Evolutionary conservation across 2,113 vertebrate species (phyloP), one percentile per base, ranked within the genome.

Genomic region (Synchiropus splendidus): DNA sequence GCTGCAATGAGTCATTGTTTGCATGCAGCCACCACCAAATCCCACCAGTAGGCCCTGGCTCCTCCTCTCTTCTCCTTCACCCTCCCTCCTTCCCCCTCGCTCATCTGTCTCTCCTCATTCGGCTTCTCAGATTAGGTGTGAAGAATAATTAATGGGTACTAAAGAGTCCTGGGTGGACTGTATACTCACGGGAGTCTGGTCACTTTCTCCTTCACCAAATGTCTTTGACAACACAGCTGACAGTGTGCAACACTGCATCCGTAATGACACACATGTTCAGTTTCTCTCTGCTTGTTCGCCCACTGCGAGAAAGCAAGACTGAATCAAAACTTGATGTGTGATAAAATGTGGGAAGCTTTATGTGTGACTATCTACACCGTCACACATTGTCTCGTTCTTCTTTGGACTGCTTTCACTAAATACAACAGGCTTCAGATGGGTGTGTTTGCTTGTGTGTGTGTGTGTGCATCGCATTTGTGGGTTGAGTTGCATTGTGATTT

Each of bases 91-190:
- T 13, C 43, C 58, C 42, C 44, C 49, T 35, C 64, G 53, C 68
- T 70, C 66, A 61, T 72, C 71, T 69, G 56, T 61, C 54, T 69
- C 63, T 72, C 52, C 55, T 67, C 51, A 48, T 48, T 58, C 61
- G 71, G 37, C 48, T 67, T 76, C 73, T 78, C 77, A 62, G 68
- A 74, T 77, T 70, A 83, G 67, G 77, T 77, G 79, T 67, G 71
- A 81, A 72, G 79, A 83, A 80, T 81, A 77, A 81, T 81, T 83
- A 79, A 65, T 72, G 46, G 45, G 64, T 72, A 47, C 73, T 70
- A 64, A 71, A 60, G 57, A 67, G 57, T 41, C 43, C 51, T 51
- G 54, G 45, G 67, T 68, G 75, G 63, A 76, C 67, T n/a, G 51
- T 51, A 60, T 62, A 54, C 61, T 67, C 63, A 58, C 41, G 69